phyloP scores from a whole-genome alignment of 2,113 vertebrate genomes.

The Heptranchias perlo region DNA sequence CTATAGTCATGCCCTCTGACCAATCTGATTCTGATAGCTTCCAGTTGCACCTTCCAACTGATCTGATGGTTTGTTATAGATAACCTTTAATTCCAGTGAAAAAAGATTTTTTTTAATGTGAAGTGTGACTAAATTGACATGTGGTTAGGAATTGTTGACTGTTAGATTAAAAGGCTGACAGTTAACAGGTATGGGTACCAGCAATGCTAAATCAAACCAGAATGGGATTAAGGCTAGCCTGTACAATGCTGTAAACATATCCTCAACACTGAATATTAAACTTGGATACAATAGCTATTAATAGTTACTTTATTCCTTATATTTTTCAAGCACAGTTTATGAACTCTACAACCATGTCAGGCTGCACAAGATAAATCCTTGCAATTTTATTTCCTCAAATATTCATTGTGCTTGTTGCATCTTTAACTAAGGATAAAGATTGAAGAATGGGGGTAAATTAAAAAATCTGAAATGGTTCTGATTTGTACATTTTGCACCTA shows the following conservation, averaged over 20 bases:
- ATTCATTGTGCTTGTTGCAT: background rate
- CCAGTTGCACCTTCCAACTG: no score
- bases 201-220: background rate
- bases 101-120: no score
- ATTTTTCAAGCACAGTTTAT: background rate
- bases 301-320: background rate
- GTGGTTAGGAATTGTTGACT: no score
- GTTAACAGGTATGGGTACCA: background rate
- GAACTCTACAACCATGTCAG: background rate
- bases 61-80: no score
- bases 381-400: background rate
- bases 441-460: background rate
- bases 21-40: no score
- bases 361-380: background rate
- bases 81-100: no score
- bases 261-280: background rate
- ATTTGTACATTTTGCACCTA: background rate
- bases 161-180: no score
- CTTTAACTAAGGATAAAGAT: background rate
- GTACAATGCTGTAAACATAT: background rate
- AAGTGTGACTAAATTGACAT: no score
- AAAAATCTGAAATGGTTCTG: background rate
- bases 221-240: background rate
- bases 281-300: background rate
- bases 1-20: no score